Conservation (phyloP, 1,140 invertebrate genomes). For the Drosophila punjabiensis region DNA sequence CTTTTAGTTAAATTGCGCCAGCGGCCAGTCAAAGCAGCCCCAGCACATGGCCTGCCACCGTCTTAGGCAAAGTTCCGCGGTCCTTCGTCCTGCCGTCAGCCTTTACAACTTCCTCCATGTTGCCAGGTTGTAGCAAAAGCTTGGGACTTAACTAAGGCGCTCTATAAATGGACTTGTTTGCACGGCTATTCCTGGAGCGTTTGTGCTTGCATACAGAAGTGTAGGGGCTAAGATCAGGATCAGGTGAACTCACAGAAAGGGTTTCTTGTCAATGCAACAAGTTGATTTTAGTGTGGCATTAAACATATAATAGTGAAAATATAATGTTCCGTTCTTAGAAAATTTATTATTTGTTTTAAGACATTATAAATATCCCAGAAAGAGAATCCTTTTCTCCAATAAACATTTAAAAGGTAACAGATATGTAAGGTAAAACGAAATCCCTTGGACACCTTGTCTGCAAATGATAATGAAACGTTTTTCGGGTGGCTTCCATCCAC, state of each 20-base stretch:
- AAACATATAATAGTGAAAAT: background rate
- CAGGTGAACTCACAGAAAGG: background rate
- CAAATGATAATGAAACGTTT: constrained; percentile 51
- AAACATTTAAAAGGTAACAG: background rate
- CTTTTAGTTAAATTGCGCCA: constrained; percentile 78
- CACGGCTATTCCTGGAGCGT: background rate
- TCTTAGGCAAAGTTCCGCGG: constrained; percentile 12
- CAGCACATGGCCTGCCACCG: constrained; percentile 22
- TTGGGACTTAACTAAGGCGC: background rate
- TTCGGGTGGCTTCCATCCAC: constrained; percentile 16
- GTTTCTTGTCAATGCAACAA: background rate
- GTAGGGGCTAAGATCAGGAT: background rate
- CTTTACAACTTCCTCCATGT: background rate
- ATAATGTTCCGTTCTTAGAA: too few species aligned
- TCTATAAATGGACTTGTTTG: background rate
- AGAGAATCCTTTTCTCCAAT: too few species aligned
- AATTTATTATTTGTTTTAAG: too few species aligned
- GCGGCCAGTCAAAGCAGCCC: constrained; percentile 49
- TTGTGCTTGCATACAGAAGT: background rate
- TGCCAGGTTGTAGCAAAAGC: background rate
- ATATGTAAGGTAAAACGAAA: background rate
- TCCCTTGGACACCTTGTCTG: background rate
- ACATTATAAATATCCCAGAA: too few species aligned
- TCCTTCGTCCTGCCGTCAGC: background rate
- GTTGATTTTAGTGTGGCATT: background rate